These are phyloP conservation scores for Zaprionus capensis DNA, from an alignment of 1,140 invertebrate genomes.

Conservation along the genomic window DNA sequence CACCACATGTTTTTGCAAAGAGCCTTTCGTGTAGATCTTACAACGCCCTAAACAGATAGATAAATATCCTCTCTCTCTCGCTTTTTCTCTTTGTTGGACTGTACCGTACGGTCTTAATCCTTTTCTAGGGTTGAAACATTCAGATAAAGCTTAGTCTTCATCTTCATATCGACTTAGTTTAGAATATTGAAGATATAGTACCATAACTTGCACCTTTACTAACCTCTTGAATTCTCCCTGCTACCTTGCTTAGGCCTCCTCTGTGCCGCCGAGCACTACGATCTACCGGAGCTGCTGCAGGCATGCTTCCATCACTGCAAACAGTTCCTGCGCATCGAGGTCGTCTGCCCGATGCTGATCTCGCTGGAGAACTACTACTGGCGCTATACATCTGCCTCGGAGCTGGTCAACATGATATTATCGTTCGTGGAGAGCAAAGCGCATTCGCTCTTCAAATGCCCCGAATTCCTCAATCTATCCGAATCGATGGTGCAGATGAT, in stretches of 20 bases:
- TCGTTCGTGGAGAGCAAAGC: slow-evolving; percentile 95
- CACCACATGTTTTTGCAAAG: too few species aligned
- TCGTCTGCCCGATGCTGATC: slow-evolving; percentile 96
- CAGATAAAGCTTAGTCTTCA: too few species aligned
- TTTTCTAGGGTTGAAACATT: too few species aligned
- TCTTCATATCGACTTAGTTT: too few species aligned
- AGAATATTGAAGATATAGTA: too few species aligned
- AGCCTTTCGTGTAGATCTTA: too few species aligned
- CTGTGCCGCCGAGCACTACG: slow-evolving; percentile 97
- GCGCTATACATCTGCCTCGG: slow-evolving; percentile 96
- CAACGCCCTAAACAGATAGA: too few species aligned
- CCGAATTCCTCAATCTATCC: slow-evolving; percentile 93
- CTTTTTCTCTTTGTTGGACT: too few species aligned
- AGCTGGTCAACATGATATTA: slow-evolving; percentile 97
- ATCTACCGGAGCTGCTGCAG: slow-evolving; percentile 95
- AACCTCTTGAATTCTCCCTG: not conserved
- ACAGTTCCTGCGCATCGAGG: slow-evolving; percentile 95
- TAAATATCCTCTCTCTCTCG: too few species aligned
- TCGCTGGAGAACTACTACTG: slow-evolving; percentile 97
- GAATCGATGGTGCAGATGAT: slow-evolving; percentile 98
- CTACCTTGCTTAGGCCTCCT: slow-evolving; percentile 87
- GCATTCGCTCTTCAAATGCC: slow-evolving; percentile 91
- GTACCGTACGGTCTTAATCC: too few species aligned
- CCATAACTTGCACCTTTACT: not conserved
- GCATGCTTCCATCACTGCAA: slow-evolving; percentile 98